Conservation (phyloP, 92 coral and sea anemone genomes). For the Meandrina meandrites region DNA sequence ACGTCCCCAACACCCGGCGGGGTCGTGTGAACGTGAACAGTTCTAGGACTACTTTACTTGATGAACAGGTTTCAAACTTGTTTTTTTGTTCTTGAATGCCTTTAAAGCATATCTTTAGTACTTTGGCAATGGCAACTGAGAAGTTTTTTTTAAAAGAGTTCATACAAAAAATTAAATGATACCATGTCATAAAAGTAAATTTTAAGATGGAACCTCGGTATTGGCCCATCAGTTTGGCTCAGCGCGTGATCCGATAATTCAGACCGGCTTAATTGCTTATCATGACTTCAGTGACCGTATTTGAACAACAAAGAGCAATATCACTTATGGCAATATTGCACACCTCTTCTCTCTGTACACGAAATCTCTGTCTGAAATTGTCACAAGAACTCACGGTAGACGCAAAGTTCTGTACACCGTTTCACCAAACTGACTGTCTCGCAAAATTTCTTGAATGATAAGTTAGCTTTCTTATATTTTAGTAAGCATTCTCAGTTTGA, state of each 20-base stretch:
- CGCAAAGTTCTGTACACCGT: too few species aligned
- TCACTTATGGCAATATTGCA: not conserved
- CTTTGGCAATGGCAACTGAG: not conserved
- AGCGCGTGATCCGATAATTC: too few species aligned
- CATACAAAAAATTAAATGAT: not conserved
- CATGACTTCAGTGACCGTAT: too few species aligned
- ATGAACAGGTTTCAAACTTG: not conserved
- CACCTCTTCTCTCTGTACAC: not conserved
- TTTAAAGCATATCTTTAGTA: not conserved
- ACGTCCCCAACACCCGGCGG: not conserved
- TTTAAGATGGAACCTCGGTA: too few species aligned
- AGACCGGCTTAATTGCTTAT: too few species aligned
- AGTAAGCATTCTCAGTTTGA: not conserved
- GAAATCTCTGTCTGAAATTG: not conserved
- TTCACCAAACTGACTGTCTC: not conserved
- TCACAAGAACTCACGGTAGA: too few species aligned
- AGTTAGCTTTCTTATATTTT: too few species aligned
- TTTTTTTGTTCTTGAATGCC: not conserved
- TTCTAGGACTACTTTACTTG: not conserved
- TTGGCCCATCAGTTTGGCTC: too few species aligned
- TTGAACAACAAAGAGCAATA: not conserved
- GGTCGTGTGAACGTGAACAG: not conserved
- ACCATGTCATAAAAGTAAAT: too few species aligned
- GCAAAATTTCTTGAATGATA: not conserved
- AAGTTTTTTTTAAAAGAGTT: not conserved